Evolutionary conservation across 1,140 invertebrate genomes (phyloP).

Genomic region (Thaumetopoea pityocampa): DNA sequence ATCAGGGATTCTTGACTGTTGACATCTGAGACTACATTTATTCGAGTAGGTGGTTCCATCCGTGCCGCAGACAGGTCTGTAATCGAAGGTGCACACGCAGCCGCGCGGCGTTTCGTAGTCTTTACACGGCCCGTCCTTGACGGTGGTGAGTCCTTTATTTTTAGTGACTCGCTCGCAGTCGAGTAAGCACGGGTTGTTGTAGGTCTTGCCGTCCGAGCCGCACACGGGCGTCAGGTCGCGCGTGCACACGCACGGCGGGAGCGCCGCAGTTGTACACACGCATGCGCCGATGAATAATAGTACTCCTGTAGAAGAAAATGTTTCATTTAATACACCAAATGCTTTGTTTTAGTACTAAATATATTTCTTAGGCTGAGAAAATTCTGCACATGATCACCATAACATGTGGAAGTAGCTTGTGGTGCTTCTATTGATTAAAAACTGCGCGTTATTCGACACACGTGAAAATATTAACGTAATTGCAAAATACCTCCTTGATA

Average conservation of each 20-base stretch:
- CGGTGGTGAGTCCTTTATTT: background rate
- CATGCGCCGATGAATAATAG: slow-evolving; percentile 26
- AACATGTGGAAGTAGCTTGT: too few relatives aligned
- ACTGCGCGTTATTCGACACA: too few relatives aligned
- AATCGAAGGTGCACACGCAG: slow-evolving; percentile 72
- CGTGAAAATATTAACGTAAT: too few relatives aligned
- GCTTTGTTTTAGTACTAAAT: too few relatives aligned
- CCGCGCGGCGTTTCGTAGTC: background rate
- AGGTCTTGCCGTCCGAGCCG: slow-evolving; percentile 25
- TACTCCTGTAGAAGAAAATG: slow-evolving; percentile 28
- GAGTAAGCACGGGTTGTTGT: slow-evolving; percentile 21
- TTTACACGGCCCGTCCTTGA: slow-evolving; percentile 6
- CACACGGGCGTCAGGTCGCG: slow-evolving; percentile 15
- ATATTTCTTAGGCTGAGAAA: too few relatives aligned
- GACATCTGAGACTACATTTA: slow-evolving; percentile 1
- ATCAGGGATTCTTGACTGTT: background rate
- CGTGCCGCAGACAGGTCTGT: slow-evolving; percentile 82
- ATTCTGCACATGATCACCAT: too few relatives aligned
- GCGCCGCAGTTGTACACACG: slow-evolving; percentile 25
- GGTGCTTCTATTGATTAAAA: too few relatives aligned
- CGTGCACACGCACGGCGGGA: slow-evolving; percentile 43
- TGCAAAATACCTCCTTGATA: too few relatives aligned
- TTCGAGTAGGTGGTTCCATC: slow-evolving; percentile 52
- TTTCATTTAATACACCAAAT: too few relatives aligned
- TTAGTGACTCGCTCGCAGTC: slow-evolving; percentile 8